Percentiles rank a stretch among this genome's conserved stretches.
Evolutionary conservation across 1,140 invertebrate species (phyloP).

Genomic region (Scaptomyza montana): DNA sequence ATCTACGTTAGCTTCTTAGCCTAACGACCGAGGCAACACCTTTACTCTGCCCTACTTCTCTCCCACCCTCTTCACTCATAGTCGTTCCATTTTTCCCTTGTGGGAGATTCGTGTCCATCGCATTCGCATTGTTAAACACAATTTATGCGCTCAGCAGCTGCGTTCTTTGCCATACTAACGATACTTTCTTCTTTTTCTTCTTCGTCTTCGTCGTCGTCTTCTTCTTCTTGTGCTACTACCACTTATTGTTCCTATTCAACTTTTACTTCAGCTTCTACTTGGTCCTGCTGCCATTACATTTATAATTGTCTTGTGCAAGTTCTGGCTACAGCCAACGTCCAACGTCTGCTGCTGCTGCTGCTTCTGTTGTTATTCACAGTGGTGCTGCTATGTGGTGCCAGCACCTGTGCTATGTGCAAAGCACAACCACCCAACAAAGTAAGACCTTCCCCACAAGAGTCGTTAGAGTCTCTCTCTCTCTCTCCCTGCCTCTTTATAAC

Average conservation of each 20-base stretch:
- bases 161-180: constrained; percentile 52
- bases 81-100: constrained; percentile 3
- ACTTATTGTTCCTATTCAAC: constrained; percentile 2
- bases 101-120: constrained; percentile 46
- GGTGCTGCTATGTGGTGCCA: constrained; percentile 23
- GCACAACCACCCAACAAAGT: neutral
- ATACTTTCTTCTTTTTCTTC: constrained; percentile 51
- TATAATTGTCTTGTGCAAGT: constrained; percentile 81
- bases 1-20: constrained; percentile 76
- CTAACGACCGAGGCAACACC: constrained; percentile 72
- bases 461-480: constrained; percentile 32
- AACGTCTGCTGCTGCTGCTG: no score
- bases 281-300: constrained; percentile 73
- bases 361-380: constrained; percentile 18
- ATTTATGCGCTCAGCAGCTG: constrained; percentile 78
- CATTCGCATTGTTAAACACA: constrained; percentile 69
- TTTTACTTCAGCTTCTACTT: constrained; percentile 21
- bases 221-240: neutral
- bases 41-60: constrained; percentile 23
- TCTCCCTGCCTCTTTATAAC: neutral
- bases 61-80: no score
- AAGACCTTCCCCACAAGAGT: constrained; percentile 34
- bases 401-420: constrained; percentile 33
- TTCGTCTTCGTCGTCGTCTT: neutral
- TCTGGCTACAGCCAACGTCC: constrained; percentile 41